These are phyloP conservation scores for Meriones unguiculatus DNA, from an alignment of 2,113 vertebrate species.

Conservation along the genomic window DNA sequence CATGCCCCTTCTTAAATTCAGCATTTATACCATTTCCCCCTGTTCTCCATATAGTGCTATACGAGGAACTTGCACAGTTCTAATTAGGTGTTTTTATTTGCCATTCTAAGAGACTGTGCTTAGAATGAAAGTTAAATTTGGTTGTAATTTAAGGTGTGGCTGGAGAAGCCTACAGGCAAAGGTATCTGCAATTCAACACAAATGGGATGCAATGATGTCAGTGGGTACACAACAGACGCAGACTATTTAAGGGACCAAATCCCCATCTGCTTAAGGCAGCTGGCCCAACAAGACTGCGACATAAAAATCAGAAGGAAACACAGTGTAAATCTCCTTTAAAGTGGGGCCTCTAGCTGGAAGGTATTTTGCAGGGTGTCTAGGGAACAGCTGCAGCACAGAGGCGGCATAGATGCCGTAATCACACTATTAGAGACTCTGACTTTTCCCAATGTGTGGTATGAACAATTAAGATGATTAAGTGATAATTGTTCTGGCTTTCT, in stretches of 20 bases:
- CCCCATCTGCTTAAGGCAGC: constrained; percentile 60
- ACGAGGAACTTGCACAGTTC: not conserved
- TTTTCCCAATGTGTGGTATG: constrained; percentile 18
- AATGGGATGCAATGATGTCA: not conserved
- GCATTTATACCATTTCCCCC: not conserved
- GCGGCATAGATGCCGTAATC: constrained; percentile 38
- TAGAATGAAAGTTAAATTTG: constrained; percentile 55
- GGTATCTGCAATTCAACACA: not conserved
- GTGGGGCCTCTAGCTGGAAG: constrained; percentile 28
- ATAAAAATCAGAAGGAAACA: not conserved
- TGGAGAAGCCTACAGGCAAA: not conserved
- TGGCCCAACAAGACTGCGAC: constrained; percentile 18
- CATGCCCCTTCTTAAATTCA: not conserved
- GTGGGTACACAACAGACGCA: not conserved
- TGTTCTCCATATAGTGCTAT: not conserved
- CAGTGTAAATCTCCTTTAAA: not conserved
- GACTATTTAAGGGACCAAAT: constrained; percentile 15
- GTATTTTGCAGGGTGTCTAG: not conserved
- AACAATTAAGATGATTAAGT: constrained; percentile 61
- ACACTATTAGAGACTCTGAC: not conserved
- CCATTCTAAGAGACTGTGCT: constrained; percentile 34
- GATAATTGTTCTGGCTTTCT: constrained; percentile 26
- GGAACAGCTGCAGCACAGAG: not conserved
- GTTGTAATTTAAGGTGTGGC: constrained; percentile 16
- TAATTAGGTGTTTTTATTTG: constrained; percentile 58